phyloP scores from a whole-genome alignment of 2,113 vertebrate species.

The Turdus rufiventris region DNA sequence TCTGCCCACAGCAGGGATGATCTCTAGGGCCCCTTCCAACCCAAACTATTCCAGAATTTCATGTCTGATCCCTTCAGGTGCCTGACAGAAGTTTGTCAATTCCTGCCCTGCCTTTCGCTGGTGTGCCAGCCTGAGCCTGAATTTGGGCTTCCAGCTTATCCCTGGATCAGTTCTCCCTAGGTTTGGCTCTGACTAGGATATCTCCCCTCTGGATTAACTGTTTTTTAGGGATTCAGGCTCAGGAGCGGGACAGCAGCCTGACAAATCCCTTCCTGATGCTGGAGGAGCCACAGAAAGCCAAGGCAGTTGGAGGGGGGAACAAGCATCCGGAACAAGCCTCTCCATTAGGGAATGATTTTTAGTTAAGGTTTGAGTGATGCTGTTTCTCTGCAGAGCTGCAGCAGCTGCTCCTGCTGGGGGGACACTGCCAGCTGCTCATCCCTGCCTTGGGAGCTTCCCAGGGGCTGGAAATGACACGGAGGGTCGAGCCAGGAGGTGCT shows the following conservation, averaged over 20 bases:
- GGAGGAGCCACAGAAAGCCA: rapidly evolving
- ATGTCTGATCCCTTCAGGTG: background rate
- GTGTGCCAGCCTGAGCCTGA: background rate
- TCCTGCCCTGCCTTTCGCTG: background rate
- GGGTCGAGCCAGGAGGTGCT: background rate
- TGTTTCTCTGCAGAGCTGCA: background rate
- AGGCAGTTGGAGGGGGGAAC: background rate
- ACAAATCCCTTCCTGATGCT: background rate
- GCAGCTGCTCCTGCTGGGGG: background rate
- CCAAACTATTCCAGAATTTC: background rate
- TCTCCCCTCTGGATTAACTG: background rate
- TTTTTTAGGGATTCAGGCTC: background rate
- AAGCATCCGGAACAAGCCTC: background rate
- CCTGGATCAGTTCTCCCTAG: background rate
- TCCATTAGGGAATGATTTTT: background rate
- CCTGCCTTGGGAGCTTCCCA: background rate
- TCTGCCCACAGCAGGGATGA: background rate
- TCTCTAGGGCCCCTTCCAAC: background rate
- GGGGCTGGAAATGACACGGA: rapidly evolving
- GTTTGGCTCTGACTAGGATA: background rate
- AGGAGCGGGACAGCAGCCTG: background rate
- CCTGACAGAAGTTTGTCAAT: background rate
- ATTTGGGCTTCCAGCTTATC: background rate
- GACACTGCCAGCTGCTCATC: background rate
- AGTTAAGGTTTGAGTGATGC: background rate